phyloP scores from a whole-genome alignment of 2,888 invertebrate genomes.

The Dorcus parallelipipedus region DNA sequence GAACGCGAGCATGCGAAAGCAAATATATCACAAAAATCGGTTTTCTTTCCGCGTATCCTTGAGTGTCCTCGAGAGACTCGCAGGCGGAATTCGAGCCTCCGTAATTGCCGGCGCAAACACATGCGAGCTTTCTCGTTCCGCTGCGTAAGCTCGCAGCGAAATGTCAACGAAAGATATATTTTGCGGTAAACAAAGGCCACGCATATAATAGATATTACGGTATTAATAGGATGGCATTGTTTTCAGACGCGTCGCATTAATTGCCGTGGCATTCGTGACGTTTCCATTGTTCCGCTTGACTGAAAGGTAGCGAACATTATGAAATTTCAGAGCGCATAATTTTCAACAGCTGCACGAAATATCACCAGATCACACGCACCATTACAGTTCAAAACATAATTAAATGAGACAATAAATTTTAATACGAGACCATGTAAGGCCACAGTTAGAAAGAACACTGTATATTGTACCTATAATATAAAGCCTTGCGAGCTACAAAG shows the following conservation, averaged over 20 bases:
- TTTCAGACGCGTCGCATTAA: background rate
- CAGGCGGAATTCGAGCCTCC: background rate
- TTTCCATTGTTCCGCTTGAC: background rate
- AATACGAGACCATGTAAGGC: too few species aligned
- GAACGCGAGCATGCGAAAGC: background rate
- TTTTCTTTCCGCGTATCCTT: background rate
- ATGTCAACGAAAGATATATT: background rate
- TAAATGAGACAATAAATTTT: too few species aligned
- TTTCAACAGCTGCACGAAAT: too few species aligned
- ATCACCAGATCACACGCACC: too few species aligned
- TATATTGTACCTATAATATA: too few species aligned
- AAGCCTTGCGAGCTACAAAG: too few species aligned
- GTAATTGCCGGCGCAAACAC: background rate
- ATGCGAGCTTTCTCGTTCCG: background rate
- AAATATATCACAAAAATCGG: slow-evolving; percentile 1
- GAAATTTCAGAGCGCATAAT: too few species aligned
- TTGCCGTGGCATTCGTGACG: background rate
- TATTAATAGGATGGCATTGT: background rate
- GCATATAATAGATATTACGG: background rate
- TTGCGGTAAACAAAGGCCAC: background rate
- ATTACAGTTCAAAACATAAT: too few species aligned
- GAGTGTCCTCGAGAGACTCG: slow-evolving; percentile 1
- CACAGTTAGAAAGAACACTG: too few species aligned
- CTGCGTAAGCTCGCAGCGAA: background rate
- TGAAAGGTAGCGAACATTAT: too few species aligned